phyloP scores from a whole-genome alignment of 2,888 invertebrate genomes.

The Mactromeris polynyma region DNA sequence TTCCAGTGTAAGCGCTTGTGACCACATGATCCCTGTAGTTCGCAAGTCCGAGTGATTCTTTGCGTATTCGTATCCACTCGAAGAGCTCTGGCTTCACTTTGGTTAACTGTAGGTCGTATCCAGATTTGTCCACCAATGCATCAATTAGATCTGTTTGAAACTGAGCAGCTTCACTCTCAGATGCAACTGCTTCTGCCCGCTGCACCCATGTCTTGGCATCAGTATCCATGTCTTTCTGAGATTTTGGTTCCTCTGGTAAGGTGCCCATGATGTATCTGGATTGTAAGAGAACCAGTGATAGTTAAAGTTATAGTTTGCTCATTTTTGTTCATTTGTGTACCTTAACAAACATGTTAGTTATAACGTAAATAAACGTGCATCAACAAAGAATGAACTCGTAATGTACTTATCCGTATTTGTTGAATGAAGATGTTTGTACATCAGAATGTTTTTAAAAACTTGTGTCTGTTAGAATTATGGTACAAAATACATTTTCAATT shows the following conservation, averaged over 20 bases:
- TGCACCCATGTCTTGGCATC: background rate
- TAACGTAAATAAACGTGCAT: too few species aligned
- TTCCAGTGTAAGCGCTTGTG: background rate
- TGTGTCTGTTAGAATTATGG: too few species aligned
- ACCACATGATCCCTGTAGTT: slow-evolving; percentile 14
- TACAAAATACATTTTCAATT: too few species aligned
- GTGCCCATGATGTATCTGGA: too few species aligned
- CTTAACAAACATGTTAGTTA: too few species aligned
- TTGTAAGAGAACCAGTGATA: too few species aligned
- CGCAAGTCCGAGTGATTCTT: slow-evolving; percentile 5
- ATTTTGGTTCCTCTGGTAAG: slow-evolving; percentile 4
- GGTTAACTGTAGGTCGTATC: background rate
- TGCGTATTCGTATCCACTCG: background rate
- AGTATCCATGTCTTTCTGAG: background rate
- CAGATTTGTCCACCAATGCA: background rate
- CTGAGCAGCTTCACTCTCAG: background rate
- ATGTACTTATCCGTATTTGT: too few species aligned
- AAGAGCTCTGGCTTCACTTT: background rate
- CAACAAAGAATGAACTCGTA: too few species aligned
- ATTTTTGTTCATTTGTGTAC: too few species aligned
- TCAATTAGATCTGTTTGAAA: slow-evolving; percentile 1
- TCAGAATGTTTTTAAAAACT: too few species aligned
- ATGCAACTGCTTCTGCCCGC: background rate
- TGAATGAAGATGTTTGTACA: too few species aligned
- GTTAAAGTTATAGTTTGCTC: too few species aligned